phyloP scores from a whole-genome alignment of 92 coral and sea anemone species.

The Epizoanthus scotinus region DNA sequence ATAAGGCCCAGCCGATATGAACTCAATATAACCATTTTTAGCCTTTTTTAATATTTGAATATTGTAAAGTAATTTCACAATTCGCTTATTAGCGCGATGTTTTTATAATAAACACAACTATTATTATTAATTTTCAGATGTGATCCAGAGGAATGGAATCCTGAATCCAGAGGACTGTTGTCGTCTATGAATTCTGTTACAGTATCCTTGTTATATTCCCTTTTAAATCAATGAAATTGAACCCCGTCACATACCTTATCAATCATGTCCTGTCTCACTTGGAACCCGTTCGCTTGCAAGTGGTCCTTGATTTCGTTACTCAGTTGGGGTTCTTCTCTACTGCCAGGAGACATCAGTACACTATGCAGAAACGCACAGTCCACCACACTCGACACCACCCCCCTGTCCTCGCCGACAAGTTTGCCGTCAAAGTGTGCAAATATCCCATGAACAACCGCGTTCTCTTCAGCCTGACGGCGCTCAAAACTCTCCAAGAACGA shows the following conservation, averaged over 20 bases:
- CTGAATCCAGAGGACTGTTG: too few relatives aligned
- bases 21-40: too few relatives aligned
- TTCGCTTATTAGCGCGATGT: too few relatives aligned
- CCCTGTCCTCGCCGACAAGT: constrained; percentile 65
- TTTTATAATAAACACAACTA: too few relatives aligned
- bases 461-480: constrained; percentile 90
- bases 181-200: too few relatives aligned
- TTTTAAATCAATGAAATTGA: too few relatives aligned
- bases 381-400: constrained; percentile 67
- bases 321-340: constrained; percentile 70
- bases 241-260: constrained; percentile 62
- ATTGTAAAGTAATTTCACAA: too few relatives aligned
- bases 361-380: constrained; percentile 92
- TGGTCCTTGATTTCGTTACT: constrained; percentile 81
- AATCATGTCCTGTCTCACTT: constrained; percentile 75
- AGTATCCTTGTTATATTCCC: too few relatives aligned
- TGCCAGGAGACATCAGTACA: constrained; percentile 78
- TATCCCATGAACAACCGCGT: constrained; percentile 79
- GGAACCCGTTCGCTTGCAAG: constrained; percentile 81
- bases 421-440: constrained; percentile 78
- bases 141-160: too few relatives aligned
- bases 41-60: too few relatives aligned
- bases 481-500: constrained; percentile 87
- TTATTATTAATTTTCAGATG: too few relatives aligned
- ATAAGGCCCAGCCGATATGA: too few relatives aligned